phyloP scores from a whole-genome alignment of 1,140 invertebrate species.

The Tetranychus urticae region DNA sequence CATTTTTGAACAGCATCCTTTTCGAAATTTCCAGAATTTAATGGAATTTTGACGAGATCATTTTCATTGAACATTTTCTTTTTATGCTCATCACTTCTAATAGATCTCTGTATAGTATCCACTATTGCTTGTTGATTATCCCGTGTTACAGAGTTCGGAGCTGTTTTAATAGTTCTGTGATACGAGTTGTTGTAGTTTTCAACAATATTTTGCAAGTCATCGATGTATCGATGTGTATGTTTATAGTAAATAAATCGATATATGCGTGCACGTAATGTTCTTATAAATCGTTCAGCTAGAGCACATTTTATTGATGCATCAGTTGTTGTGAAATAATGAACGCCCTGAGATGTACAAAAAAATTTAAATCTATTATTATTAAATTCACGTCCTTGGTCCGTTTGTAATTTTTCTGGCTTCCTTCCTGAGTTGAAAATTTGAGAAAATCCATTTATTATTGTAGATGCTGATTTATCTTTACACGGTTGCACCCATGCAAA shows the following conservation, averaged over 20 bases:
- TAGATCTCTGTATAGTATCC: too few relatives aligned
- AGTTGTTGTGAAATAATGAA: conserved; percentile 22
- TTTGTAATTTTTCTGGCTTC: conserved; percentile 3
- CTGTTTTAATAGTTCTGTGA: conserved; percentile 21
- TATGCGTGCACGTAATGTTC: conserved; percentile 23
- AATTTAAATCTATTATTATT: conserved; percentile 13
- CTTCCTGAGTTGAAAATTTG: conserved; percentile 7
- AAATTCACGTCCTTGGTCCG: conserved; percentile 6
- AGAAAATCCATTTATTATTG: conserved; percentile 8
- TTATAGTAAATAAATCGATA: conserved; percentile 22
- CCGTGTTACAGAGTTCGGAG: background rate
- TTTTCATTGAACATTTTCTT: too few relatives aligned
- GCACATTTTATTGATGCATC: conserved; percentile 21
- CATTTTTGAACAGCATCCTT: background rate
- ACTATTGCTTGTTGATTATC: background rate
- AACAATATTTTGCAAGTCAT: conserved; percentile 19
- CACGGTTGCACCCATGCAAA: conserved; percentile 12
- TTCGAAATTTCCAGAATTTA: background rate
- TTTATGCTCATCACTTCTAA: too few relatives aligned
- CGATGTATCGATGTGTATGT: conserved; percentile 20
- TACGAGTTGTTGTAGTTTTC: conserved; percentile 21
- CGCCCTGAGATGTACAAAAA: conserved; percentile 16
- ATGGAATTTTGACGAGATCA: too few relatives aligned
- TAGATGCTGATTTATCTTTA: conserved; percentile 9
- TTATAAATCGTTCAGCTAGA: conserved; percentile 23